Evolutionary conservation across 2,888 invertebrate species (phyloP).

Genomic region (Dermolepida albohirtum): DNA sequence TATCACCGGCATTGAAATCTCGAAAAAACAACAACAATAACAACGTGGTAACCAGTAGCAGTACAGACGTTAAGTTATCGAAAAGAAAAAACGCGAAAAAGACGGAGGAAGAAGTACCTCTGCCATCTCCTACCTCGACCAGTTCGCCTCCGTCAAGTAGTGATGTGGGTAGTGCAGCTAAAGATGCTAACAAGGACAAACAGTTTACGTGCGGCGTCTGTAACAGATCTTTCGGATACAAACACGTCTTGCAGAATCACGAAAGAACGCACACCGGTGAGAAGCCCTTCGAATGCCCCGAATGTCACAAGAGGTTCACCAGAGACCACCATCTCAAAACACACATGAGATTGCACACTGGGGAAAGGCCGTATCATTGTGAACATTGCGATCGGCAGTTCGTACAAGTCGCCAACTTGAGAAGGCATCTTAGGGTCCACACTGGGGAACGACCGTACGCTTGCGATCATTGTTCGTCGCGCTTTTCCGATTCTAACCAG

Average conservation of each 20-base stretch:
- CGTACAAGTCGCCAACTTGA: constrained; percentile 92
- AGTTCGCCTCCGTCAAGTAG: constrained; percentile 67
- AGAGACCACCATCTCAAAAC: constrained; percentile 94
- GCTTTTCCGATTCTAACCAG: constrained; percentile 93
- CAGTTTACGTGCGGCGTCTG: constrained; percentile 91
- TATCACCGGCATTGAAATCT: constrained; percentile 62
- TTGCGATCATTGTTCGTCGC: constrained; percentile 82
- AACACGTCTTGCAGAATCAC: constrained; percentile 94
- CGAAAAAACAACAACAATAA: constrained; percentile 64
- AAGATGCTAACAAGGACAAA: constrained; percentile 71
- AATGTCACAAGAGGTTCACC: constrained; percentile 92
- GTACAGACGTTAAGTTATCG: constrained; percentile 61
- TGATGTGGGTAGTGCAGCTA: constrained; percentile 56
- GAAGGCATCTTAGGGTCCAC: constrained; percentile 90
- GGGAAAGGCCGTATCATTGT: constrained; percentile 93
- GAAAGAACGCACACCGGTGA: constrained; percentile 95
- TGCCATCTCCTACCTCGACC: constrained; percentile 69
- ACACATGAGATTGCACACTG: constrained; percentile 92
- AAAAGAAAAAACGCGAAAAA: constrained; percentile 56
- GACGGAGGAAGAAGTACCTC: constrained; percentile 61
- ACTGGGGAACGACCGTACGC: constrained; percentile 92
- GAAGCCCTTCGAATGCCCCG: constrained; percentile 92
- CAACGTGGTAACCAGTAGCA: constrained; percentile 65
- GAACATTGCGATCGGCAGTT: constrained; percentile 92
- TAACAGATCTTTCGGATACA: constrained; percentile 91